Conservation (phyloP, 2,888 invertebrate species). For the Drosophila bunnanda region DNA sequence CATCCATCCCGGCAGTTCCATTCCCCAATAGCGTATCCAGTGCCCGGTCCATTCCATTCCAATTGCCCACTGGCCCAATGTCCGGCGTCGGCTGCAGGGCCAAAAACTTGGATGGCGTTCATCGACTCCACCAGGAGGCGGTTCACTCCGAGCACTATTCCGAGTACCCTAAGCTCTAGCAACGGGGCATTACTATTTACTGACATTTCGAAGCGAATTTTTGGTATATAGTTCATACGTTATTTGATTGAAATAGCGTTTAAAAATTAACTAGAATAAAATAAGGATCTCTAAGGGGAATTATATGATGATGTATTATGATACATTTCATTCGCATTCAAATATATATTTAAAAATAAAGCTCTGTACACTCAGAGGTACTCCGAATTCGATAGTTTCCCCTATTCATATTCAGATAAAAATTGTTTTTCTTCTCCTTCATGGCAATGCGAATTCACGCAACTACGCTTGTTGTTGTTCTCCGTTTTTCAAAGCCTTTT, state of each 20-base stretch:
- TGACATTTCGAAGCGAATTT: not conserved
- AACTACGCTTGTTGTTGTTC: conserved; percentile 36
- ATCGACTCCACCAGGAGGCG: conserved; percentile 24
- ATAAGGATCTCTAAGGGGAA: too few relatives aligned
- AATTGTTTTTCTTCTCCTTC: conserved; percentile 20
- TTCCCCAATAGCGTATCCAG: conserved; percentile 1
- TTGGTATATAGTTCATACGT: not conserved
- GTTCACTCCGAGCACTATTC: conserved; percentile 6
- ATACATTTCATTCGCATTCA: not conserved
- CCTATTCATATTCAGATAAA: conserved; percentile 1
- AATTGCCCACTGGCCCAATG: conserved; percentile 27
- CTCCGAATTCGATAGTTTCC: not conserved
- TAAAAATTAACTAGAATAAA: not conserved
- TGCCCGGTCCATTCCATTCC: conserved; percentile 31
- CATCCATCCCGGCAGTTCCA: conserved; percentile 2
- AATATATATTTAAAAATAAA: not conserved
- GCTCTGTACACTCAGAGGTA: conserved; percentile 1
- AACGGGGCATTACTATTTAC: not conserved
- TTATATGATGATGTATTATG: not conserved
- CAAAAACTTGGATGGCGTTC: conserved; percentile 40
- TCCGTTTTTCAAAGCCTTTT: conserved; percentile 13
- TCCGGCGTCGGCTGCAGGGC: conserved; percentile 41
- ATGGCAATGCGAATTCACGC: conserved; percentile 20
- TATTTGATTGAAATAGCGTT: too few relatives aligned
- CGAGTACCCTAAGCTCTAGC: conserved; percentile 12